These are phyloP conservation scores for Thymallus thymallus DNA, from an alignment of 2,113 vertebrate genomes.

Conservation along the genomic window DNA sequence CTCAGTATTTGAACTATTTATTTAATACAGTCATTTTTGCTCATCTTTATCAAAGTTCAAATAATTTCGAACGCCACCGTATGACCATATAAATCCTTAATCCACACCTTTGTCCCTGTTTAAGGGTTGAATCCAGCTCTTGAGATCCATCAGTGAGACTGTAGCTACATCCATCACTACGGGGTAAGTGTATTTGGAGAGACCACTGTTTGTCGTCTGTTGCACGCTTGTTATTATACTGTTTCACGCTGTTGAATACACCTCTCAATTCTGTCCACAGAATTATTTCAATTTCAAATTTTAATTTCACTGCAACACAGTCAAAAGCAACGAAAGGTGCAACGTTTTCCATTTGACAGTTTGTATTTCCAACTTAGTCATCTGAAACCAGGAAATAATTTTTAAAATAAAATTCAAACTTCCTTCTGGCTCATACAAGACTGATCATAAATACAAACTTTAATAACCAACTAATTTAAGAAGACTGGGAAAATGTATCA, in stretches of 20 bases:
- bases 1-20: too few relatives aligned
- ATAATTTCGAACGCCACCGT: too few relatives aligned
- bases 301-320: neutral
- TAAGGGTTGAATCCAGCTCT: neutral
- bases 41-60: too few relatives aligned
- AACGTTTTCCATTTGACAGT: neutral
- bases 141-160: neutral
- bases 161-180: neutral
- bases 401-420: conserved; percentile 74
- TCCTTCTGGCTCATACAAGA: conserved; percentile 82
- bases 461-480: conserved; percentile 78
- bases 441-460: conserved; percentile 86
- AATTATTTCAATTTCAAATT: too few relatives aligned
- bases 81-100: neutral
- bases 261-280: too few relatives aligned
- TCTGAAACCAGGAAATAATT: conserved; percentile 70
- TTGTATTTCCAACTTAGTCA: conserved; percentile 70
- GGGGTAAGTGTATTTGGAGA: neutral
- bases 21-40: too few relatives aligned
- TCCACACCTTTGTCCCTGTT: neutral
- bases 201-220: neutral
- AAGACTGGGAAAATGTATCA: conserved; percentile 78
- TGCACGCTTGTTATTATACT: neutral
- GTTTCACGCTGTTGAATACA: too few relatives aligned
- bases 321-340: neutral